phyloP scores from a whole-genome alignment of 2,113 vertebrate species.

The Macrotus californicus region DNA sequence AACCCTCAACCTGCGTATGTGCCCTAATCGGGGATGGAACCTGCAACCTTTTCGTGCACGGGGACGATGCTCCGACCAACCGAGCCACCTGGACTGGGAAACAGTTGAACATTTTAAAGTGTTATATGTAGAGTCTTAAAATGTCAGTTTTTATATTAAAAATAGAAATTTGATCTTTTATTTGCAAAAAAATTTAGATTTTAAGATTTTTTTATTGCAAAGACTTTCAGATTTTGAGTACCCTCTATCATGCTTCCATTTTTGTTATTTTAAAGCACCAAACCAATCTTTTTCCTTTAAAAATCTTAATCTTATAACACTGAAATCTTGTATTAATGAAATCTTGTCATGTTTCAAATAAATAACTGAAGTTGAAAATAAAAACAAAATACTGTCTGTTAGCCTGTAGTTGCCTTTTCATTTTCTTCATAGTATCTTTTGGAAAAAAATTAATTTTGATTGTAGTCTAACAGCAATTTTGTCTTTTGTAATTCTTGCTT shows the following conservation, averaged over 20 bases:
- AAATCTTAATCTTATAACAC: conserved; percentile 25
- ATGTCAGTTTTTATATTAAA: neutral
- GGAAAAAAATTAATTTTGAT: neutral
- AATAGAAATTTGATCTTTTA: neutral
- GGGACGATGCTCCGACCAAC: no score
- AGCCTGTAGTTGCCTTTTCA: neutral
- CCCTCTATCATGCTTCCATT: neutral
- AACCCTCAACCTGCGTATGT: no score
- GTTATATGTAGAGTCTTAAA: neutral
- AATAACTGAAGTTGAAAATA: conserved; percentile 34
- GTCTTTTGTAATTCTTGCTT: neutral
- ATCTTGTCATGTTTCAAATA: conserved; percentile 23
- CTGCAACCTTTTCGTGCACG: no score
- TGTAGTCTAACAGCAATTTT: neutral
- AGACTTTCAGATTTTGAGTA: neutral
- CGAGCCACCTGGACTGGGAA: neutral
- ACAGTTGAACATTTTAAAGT: conserved; percentile 24
- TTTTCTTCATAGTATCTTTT: neutral
- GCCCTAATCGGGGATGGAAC: no score
- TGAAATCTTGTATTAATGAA: neutral
- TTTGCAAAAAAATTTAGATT: neutral
- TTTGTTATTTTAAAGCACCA: conserved; percentile 11
- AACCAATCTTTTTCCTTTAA: conserved; percentile 27
- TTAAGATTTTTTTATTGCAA: conserved; percentile 18
- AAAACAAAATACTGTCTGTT: neutral